Percentiles rank a stretch among this genome's conserved stretches.
phyloP scores from a whole-genome alignment of 2,113 vertebrate species.

The Nothobranchius furzeri region DNA sequence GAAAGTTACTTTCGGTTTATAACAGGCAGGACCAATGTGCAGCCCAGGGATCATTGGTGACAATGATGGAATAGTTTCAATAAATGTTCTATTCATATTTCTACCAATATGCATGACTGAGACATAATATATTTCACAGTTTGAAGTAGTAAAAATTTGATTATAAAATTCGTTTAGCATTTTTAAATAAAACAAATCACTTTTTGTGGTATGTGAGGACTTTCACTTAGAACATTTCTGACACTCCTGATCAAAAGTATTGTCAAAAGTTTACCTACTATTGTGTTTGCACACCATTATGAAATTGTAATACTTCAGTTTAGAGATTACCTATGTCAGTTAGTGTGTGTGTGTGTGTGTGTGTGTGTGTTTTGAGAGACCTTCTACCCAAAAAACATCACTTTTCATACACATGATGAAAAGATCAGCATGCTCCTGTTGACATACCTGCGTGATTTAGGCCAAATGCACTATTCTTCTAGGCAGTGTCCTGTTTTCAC shows the following conservation, averaged over 20 bases:
- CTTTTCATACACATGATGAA: neutral
- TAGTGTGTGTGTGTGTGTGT: neutral
- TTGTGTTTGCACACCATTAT: neutral
- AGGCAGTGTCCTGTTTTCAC: neutral
- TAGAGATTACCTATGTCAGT: neutral
- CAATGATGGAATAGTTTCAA: no score
- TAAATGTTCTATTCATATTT: no score
- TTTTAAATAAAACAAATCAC: no score
- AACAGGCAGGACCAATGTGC: no score
- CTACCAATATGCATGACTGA: no score
- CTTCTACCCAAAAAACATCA: conserved; percentile 6
- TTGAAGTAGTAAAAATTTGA: no score
- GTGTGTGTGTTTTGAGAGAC: neutral
- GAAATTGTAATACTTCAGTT: neutral
- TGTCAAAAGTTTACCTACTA: neutral
- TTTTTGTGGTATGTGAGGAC: no score
- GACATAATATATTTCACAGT: no score
- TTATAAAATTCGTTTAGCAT: no score
- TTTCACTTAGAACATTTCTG: no score
- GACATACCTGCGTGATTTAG: neutral
- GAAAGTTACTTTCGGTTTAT: no score
- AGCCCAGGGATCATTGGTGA: no score
- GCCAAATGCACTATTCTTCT: neutral
- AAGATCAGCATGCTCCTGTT: neutral
- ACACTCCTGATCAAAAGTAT: neutral